Evolutionary conservation across 1,140 invertebrate species (phyloP), one percentile per base, ranked within the genome.

Genomic region (Nasonia vitripennis): DNA sequence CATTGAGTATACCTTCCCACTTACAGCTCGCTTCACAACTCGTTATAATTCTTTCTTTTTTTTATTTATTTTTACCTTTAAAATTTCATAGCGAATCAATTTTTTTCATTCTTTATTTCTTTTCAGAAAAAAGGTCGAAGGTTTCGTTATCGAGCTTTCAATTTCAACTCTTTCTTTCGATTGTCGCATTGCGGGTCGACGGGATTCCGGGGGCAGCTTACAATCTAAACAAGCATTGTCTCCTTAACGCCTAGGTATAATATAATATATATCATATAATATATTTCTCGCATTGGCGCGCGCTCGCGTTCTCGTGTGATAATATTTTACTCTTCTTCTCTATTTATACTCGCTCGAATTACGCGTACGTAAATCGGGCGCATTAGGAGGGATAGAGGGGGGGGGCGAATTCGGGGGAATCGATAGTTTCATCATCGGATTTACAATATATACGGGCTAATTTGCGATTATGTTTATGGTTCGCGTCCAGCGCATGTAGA

Each of bases 401-500:
- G 37, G 67, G 68, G 78, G 78, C 70, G 51, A 79, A 82, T 78
- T 70, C 34, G 23, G 73, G 73, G 31, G 34, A 11, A 83, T 75
- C n/a, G 75, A 77, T 79, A 84, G 37, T 73, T 79, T 62, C 20
- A 17, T 62, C 27, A 0, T 27, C 10, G 45, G 31, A 71, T 79
- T 41, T 71, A 84, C 20, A 79, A 84, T 34, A 74, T 78, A 87
- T 89, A 31, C 68, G 85, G 87, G 88, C 90, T 89, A 87, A 87
- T 90, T 86, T 91, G 88, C 87, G 88, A 91, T 91, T 91, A 89
- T 88, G 88, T 87, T 86, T 90, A 88, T 90, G 81, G 67, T 87
- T 92, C 91, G 92, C 92, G 92, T 92, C 92, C 92, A 92, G 92
- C 92, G 92, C 92, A 92, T 91, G 23, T 78, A 89, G 89, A 84